These are phyloP conservation scores for Synergus japonicus DNA, from an alignment of 2,888 invertebrate species.

Conservation along the genomic window DNA sequence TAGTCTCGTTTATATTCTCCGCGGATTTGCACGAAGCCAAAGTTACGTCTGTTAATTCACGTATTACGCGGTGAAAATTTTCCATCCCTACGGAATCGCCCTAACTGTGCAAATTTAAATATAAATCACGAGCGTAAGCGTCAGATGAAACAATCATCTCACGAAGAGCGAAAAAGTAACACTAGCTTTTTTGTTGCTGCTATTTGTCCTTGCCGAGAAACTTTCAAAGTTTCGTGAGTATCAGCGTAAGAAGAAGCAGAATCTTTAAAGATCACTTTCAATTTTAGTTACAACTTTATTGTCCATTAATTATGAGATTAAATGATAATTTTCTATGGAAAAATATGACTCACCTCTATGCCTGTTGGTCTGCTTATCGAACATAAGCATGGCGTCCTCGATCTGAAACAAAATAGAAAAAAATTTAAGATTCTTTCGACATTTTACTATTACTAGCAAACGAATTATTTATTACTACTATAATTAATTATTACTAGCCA, in stretches of 20 bases:
- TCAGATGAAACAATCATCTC: conserved; percentile 29
- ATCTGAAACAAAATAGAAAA: conserved; percentile 85
- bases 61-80: conserved; percentile 48
- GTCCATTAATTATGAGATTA: neutral
- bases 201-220: conserved; percentile 8
- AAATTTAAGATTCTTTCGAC: neutral
- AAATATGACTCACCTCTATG: conserved; percentile 89
- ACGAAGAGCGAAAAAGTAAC: conserved; percentile 16
- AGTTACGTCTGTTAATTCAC: conserved; percentile 45
- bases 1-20: conserved; percentile 61
- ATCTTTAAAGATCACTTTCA: neutral
- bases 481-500: too few species aligned
- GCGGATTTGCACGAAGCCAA: conserved; percentile 53
- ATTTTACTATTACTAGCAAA: neutral
- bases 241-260: neutral
- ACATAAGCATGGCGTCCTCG: conserved; percentile 99
- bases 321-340: neutral
- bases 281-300: neutral
- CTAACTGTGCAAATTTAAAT: conserved; percentile 48
- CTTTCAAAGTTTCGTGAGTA: neutral
- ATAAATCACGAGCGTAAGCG: conserved; percentile 32
- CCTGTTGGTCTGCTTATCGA: conserved; percentile 99
- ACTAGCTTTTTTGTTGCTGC: neutral
- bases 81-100: conserved; percentile 45
- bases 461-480: too few species aligned